These are phyloP conservation scores for Paratilapia polleni DNA, from an alignment of 2,113 vertebrate species.

Conservation along the genomic window DNA sequence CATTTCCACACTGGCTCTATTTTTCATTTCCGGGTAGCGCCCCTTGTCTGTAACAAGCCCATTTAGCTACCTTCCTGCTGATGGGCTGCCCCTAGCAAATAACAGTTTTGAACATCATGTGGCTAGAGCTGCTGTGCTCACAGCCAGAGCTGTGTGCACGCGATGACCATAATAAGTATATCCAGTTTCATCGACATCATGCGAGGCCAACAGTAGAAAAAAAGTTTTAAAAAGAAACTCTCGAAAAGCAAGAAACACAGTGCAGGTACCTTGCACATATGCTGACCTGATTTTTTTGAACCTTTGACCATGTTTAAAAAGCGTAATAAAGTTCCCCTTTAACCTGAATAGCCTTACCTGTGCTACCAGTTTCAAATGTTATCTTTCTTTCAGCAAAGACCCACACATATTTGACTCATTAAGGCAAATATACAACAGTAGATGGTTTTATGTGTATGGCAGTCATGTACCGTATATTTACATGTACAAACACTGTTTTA, in stretches of 20 bases:
- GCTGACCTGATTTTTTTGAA: no score
- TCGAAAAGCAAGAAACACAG: not conserved
- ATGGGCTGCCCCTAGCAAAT: not conserved
- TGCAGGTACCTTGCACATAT: no score
- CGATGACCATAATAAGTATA: not conserved
- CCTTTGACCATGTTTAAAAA: no score
- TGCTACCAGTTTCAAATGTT: no score
- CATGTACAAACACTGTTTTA: not conserved
- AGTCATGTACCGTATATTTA: not conserved
- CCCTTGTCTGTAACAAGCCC: not conserved
- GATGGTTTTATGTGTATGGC: not conserved
- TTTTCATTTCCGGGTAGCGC: not conserved
- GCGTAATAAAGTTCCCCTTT: not conserved
- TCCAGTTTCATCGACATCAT: not conserved
- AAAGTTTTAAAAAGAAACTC: not conserved
- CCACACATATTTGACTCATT: not conserved
- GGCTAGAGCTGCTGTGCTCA: no score
- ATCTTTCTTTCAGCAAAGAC: not conserved
- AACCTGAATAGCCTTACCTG: not conserved
- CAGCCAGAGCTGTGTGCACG: no score
- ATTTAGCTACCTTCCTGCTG: not conserved
- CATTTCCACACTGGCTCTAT: not conserved
- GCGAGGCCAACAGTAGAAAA: not conserved
- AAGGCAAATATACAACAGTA: not conserved
- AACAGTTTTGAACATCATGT: no score